Conservation (phyloP, 2,797 vertebrate species). For the Diplodus puntazzo region DNA sequence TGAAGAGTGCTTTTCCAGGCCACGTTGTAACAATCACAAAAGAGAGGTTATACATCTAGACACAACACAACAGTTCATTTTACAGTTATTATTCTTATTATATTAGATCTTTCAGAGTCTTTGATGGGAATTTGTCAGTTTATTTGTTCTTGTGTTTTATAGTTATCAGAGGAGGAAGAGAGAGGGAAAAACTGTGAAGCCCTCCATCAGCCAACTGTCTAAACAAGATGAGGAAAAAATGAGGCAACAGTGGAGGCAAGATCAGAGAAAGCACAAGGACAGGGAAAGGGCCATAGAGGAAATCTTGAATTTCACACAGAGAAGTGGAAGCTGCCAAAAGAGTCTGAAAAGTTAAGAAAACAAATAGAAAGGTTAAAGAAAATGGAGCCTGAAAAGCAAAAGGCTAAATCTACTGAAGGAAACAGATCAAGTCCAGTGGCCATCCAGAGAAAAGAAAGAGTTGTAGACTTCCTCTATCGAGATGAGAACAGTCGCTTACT, state of each 20-base stretch:
- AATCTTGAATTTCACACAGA: neutral
- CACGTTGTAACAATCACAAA: neutral
- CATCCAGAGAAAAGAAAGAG: neutral
- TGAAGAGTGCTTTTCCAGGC: neutral
- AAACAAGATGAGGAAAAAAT: neutral
- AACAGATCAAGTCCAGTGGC: neutral
- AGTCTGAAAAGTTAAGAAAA: neutral
- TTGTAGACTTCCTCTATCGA: neutral
- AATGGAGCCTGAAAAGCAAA: constrained; percentile 1
- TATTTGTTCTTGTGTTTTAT: too few species aligned
- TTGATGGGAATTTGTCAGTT: too few species aligned
- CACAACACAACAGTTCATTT: too few species aligned
- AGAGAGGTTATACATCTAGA: neutral
- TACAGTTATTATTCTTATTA: too few species aligned
- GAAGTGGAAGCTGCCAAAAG: neutral
- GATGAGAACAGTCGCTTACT: neutral
- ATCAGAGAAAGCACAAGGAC: neutral
- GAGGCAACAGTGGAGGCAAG: constrained; percentile 1
- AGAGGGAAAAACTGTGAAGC: too few species aligned
- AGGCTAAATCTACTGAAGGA: neutral
- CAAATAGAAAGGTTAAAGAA: neutral
- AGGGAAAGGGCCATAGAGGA: neutral
- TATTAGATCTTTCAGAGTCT: too few species aligned
- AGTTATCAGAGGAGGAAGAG: too few species aligned
- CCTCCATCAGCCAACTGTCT: too few species aligned